phyloP scores from a whole-genome alignment of 2,888 invertebrate genomes.

The Tetragonula carbonaria region DNA sequence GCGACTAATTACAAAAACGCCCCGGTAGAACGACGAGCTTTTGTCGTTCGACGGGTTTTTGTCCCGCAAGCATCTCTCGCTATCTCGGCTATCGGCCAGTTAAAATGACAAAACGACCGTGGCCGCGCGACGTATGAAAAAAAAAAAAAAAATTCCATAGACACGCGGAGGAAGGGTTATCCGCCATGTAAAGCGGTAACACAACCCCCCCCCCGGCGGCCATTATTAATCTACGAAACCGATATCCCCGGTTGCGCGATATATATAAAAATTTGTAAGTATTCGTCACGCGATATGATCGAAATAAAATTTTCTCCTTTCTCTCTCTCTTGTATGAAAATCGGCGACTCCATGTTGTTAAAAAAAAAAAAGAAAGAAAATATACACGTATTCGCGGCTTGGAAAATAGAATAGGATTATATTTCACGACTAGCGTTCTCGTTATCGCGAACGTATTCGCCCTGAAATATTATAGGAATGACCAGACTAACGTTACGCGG shows the following conservation, averaged over 20 bases:
- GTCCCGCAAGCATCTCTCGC: neutral
- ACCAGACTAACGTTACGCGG: neutral
- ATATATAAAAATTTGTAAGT: neutral
- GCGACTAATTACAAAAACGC: conserved; percentile 12
- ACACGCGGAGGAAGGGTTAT: neutral
- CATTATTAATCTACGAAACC: conserved; percentile 18
- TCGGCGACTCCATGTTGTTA: neutral
- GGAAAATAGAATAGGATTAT: neutral
- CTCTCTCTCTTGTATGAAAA: neutral
- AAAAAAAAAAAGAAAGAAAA: neutral
- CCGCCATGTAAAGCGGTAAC: conserved; percentile 18
- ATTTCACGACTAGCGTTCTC: neutral
- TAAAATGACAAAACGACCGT: conserved; percentile 7
- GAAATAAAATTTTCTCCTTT: neutral
- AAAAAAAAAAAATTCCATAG: neutral
- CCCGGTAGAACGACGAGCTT: neutral
- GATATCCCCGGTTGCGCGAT: neutral
- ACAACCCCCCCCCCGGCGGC: neutral
- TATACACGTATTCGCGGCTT: neutral
- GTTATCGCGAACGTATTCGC: neutral
- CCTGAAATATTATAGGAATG: neutral
- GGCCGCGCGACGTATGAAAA: neutral
- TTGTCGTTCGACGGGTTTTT: conserved; percentile 10
- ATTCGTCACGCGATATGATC: neutral
- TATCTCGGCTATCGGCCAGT: neutral